Evolutionary conservation across 2,113 vertebrate species (phyloP), one percentile per base, ranked within the genome.

Genomic region (Strigops habroptila): DNA sequence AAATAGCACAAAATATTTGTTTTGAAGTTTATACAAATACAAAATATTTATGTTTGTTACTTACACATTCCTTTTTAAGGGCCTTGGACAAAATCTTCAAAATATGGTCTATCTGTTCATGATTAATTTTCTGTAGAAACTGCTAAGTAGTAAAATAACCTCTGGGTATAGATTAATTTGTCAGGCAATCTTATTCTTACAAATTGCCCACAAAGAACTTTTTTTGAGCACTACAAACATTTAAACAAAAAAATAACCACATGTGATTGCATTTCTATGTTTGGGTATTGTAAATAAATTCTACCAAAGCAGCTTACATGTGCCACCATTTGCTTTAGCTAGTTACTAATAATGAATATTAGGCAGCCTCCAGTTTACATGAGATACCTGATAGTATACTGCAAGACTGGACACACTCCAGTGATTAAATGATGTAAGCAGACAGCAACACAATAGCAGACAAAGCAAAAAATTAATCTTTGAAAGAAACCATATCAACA

Each of bases 241-340:
- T 55, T 33, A 30, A 14, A 39, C 9, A 57, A 23, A 62, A 60
- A 48, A 67, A 59, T 4, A 12, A 25, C 4, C 18, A 30, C 9
- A 10, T 0, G 0, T 9, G 4, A 71, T 33, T 60, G 2, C 0
- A 1, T 81, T 91, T 94, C 41, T 81, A 5, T 35, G 30, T 67
- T 75, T 30, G 15, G 57, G 4, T 46, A 11, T 25, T 92, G 81
- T 11, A 71, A 78, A 17, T 59, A 46, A 79, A 5, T 84, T 60
- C 18, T 27, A n/a, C 12, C n/a, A 81, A 74, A 92, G 21, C 28
- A 53, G 19, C 4, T 76, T 63, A 37, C 11, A 18, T 1, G 2
- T 43, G 11, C 14, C 65, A 70, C 3, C 15, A 12, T 59, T 78
- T 91, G 8, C 31, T 77, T 86, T 77, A 60, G 12, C 9, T 39